Evolutionary conservation across 2,888 invertebrate species (phyloP), one percentile per base, ranked within the genome.

Genomic region (Synanthedon andrenaeformis): DNA sequence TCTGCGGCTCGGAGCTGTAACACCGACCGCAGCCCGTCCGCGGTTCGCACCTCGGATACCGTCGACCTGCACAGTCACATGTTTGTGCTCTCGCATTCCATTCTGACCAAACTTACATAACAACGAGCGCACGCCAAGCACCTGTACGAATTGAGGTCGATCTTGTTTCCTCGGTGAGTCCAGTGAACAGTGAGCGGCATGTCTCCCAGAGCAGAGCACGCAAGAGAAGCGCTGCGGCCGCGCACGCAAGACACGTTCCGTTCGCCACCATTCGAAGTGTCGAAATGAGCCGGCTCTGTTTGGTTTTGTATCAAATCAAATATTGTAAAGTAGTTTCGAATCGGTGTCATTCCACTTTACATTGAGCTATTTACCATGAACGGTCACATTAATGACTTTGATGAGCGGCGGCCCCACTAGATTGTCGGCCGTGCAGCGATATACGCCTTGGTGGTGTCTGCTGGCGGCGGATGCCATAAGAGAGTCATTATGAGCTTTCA

Each of bases 391-490:
- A 66, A 96, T 91, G 57, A 92, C 91, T 85, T 95, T 96, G 66
- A 92, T 90, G 6, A 96, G 89, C 6, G 93, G 93, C 23, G 92
- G 89, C 1, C 95, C 95, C 58, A 96, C 94, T 52, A 93, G 92
- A 76, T 96, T 96, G 66, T 92, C 91, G 2, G 95, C 94, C 59
- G 92, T 89, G 73, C 96, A 96, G 65, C 95, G 91, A 79, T 95
- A 96, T 69, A 90, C 89, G 6, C 95, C 95, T 71, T 92, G 92
- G 64, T 91, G 92, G 58, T 89, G 88, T 42, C 93, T 90, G 53
- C 90, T 88, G 12, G 93, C 92, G 28, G 91, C 88, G 52, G 89
- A 89, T 3, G 93, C 90, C 62, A 89, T 79, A 57, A 94, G 77
- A 12, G 92, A 91, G 51, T 93, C 92, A 70, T 87, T 73, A 14